phyloP scores from a whole-genome alignment of 2,888 invertebrate genomes.

The Diabrotica balteata region DNA sequence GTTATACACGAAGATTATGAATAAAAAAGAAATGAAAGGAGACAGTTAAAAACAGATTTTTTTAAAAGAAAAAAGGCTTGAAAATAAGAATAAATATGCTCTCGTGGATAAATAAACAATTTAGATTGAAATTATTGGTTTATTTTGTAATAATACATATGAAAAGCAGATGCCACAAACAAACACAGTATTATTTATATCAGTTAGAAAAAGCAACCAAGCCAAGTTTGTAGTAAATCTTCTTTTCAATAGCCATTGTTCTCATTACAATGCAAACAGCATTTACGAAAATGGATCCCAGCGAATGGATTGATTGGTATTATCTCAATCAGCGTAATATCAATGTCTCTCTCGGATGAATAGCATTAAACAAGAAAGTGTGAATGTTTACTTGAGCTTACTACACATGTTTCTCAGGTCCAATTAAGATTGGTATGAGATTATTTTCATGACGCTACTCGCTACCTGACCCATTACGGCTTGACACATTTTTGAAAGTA shows the following conservation, averaged over 20 bases:
- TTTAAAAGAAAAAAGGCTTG: too few species aligned
- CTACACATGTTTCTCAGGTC: constrained; percentile 39
- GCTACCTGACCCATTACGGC: constrained; percentile 44
- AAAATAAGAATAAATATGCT: too few species aligned
- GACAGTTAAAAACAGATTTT: too few species aligned
- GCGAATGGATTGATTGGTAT: constrained; percentile 12
- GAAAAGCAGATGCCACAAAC: neutral
- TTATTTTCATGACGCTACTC: constrained; percentile 37
- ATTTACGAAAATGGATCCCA: neutral
- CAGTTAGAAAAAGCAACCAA: neutral
- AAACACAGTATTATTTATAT: neutral
- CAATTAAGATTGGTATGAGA: constrained; percentile 45
- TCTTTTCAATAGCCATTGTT: too few species aligned
- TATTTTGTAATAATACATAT: neutral
- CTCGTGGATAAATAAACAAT: too few species aligned
- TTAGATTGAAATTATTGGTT: neutral
- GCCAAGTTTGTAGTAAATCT: neutral
- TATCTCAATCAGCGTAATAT: constrained; percentile 17
- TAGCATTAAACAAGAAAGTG: constrained; percentile 18
- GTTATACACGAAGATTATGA: too few species aligned
- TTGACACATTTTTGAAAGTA: constrained; percentile 44
- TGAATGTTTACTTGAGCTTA: constrained; percentile 33
- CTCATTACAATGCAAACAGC: neutral
- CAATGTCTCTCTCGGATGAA: constrained; percentile 13
- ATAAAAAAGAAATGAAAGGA: too few species aligned